Evolutionary conservation across 1,140 invertebrate genomes (phyloP).

Genomic region (Drosophila asahinai): DNA sequence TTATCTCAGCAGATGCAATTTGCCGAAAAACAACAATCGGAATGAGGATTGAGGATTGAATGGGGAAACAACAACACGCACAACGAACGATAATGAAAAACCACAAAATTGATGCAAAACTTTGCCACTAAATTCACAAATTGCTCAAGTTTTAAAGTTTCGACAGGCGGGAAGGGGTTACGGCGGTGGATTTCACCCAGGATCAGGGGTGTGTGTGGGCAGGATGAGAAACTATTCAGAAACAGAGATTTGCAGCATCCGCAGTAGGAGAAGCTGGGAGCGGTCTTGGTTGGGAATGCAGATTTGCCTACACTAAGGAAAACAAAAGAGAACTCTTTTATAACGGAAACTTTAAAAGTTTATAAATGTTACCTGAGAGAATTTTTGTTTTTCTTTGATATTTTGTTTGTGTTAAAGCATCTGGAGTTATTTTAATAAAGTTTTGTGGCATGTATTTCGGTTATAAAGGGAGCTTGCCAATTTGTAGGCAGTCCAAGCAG

Average conservation of each 20-base stretch:
- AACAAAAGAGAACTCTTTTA: background rate
- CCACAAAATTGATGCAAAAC: conserved; percentile 69
- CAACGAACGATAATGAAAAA: conserved; percentile 71
- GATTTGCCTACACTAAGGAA: conserved; percentile 51
- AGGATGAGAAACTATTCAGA: conserved; percentile 71
- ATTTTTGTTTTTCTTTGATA: background rate
- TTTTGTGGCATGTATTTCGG: background rate
- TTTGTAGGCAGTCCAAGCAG: no score
- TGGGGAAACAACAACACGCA: conserved; percentile 29
- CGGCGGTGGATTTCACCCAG: conserved; percentile 11
- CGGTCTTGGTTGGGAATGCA: conserved; percentile 46
- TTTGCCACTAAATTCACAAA: conserved; percentile 81
- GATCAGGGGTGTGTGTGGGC: conserved; percentile 40
- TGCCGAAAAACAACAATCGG: conserved; percentile 51
- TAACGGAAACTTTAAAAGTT: no score
- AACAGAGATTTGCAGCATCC: conserved; percentile 68
- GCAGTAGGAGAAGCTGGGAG: conserved; percentile 4
- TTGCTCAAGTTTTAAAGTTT: conserved; percentile 81
- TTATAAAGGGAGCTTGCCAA: no score
- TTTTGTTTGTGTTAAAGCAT: background rate
- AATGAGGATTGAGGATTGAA: conserved; percentile 34
- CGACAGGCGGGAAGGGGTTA: conserved; percentile 38
- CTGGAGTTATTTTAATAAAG: background rate
- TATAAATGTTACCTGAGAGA: background rate
- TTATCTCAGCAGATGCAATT: conserved; percentile 60